phyloP scores from a whole-genome alignment of 2,888 invertebrate genomes.

The Hemithea aestivaria region DNA sequence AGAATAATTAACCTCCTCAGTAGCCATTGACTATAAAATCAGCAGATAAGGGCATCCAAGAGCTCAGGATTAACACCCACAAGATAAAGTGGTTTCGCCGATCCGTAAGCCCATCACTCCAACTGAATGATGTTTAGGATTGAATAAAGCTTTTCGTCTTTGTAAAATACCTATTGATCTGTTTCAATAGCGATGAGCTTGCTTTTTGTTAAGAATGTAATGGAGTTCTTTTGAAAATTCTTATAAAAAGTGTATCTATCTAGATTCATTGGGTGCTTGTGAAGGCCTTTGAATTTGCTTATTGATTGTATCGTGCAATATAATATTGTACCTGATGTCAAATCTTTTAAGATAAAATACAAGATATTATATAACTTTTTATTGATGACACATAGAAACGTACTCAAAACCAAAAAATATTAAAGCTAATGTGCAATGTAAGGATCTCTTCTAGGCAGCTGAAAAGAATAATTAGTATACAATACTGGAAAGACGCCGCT shows the following conservation, averaged over 20 bases:
- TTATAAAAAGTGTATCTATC: conserved; percentile 1
- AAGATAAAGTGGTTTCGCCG: conserved; percentile 39
- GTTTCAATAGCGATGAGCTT: conserved; percentile 33
- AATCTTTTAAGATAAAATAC: no score
- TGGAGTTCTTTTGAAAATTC: conserved; percentile 13
- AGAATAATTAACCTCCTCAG: conserved; percentile 6
- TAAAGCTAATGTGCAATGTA: no score
- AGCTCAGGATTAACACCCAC: conserved; percentile 42
- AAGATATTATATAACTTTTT: no score
- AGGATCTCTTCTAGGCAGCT: no score
- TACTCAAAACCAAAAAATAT: no score
- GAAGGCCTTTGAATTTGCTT: no score
- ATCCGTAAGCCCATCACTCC: conserved; percentile 37
- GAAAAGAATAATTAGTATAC: no score
- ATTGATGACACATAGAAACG: no score
- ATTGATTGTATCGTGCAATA: conserved; percentile 2
- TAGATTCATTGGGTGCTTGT: no score
- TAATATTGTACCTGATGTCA: not conserved
- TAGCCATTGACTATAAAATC: conserved; percentile 24
- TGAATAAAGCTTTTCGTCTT: conserved; percentile 36
- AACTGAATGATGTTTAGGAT: conserved; percentile 38
- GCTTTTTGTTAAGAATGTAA: conserved; percentile 22
- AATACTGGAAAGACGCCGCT: no score
- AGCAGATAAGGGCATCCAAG: conserved; percentile 36
- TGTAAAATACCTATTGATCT: conserved; percentile 35